A percentile compares a stretch with the other conserved stretches of the same genome.
phyloP scores from a whole-genome alignment of 2,797 vertebrate species.

The Fistularia tabacaria region DNA sequence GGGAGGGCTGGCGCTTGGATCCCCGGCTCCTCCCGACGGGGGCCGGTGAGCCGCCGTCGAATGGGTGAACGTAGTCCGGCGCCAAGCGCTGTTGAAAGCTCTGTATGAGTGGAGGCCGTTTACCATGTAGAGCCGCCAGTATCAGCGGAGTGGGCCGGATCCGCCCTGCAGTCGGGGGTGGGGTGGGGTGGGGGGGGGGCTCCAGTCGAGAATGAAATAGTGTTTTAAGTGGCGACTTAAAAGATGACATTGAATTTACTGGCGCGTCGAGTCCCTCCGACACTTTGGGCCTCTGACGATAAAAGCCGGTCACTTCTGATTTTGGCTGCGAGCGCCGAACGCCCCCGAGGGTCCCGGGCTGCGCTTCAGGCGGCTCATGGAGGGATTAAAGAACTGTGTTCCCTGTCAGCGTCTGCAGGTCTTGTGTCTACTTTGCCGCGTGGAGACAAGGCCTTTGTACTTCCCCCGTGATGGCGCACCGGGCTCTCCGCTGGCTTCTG shows the following conservation, averaged over 20 bases:
- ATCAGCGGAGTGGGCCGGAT: too few species aligned
- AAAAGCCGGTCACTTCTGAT: conserved; percentile 30
- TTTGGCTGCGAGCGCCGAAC: conserved; percentile 14
- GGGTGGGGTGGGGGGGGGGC: too few species aligned
- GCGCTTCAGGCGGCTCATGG: conserved; percentile 15
- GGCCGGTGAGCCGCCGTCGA: too few species aligned
- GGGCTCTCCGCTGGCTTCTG: conserved; percentile 21
- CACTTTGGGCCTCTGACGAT: conserved; percentile 8
- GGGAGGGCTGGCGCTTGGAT: too few species aligned
- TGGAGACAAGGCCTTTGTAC: conserved; percentile 38
- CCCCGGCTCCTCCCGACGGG: too few species aligned
- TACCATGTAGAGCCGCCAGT: too few species aligned
- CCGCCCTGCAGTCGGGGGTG: neutral
- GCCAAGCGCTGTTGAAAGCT: too few species aligned
- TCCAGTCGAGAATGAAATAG: neutral
- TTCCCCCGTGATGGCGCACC: conserved; percentile 17
- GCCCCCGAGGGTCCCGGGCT: conserved; percentile 10
- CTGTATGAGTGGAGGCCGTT: too few species aligned
- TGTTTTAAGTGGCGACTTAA: conserved; percentile 12
- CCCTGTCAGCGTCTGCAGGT: conserved; percentile 35
- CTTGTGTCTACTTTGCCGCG: conserved; percentile 28
- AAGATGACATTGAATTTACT: conserved; percentile 19
- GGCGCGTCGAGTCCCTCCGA: conserved; percentile 1
- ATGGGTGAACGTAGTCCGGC: too few species aligned
- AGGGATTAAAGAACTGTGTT: conserved; percentile 30